Evolutionary conservation across 37 sponge, comb jelly and placozoan species (phyloP).

Genomic region (Ephydatia muelleri): DNA sequence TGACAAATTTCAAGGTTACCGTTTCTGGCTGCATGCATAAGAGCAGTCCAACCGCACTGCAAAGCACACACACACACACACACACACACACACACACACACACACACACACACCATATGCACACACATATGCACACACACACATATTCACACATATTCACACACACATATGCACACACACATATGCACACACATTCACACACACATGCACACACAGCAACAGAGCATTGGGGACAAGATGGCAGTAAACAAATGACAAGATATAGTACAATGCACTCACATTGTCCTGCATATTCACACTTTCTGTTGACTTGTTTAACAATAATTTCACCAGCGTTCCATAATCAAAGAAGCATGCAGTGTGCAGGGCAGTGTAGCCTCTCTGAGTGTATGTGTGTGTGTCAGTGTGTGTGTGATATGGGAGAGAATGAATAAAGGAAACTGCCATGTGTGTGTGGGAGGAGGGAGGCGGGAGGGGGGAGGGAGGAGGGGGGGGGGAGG

Average conservation of each 20-base stretch:
- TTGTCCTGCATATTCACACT: slow-evolving; percentile 48
- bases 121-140: no score
- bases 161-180: not conserved
- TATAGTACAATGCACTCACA: slow-evolving; percentile 7
- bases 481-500: no score
- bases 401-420: not conserved
- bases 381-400: not conserved
- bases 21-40: slow-evolving; percentile 71
- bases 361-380: slow-evolving; percentile 62
- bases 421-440: no score
- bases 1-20: slow-evolving; percentile 63
- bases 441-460: no score
- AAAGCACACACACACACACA: not conserved
- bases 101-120: no score
- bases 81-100: not conserved
- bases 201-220: not conserved
- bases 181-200: not conserved
- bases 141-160: no score
- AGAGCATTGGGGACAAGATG: not conserved
- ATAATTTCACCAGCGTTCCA: slow-evolving; percentile 21
- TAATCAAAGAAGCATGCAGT: slow-evolving; percentile 68
- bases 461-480: no score
- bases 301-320: slow-evolving; percentile 26
- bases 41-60: slow-evolving; percentile 70
- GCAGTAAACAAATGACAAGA: not conserved